A percentile compares a stretch with the other conserved stretches of the same genome.
Conservation (phyloP, 2,888 invertebrate genomes). For the Xestobium rufovillosum region DNA sequence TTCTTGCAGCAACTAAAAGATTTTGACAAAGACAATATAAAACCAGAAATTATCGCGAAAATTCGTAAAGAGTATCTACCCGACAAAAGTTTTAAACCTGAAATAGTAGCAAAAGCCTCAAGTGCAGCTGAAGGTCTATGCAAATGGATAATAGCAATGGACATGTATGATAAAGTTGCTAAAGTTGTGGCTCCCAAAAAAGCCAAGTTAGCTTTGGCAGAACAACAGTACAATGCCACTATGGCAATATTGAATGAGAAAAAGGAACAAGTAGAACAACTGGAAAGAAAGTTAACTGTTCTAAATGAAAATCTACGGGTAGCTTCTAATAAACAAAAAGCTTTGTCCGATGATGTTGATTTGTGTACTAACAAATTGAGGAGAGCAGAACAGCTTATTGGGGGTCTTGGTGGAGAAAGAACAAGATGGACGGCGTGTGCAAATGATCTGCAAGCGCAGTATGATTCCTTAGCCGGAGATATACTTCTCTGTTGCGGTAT, state of each 20-base stretch:
- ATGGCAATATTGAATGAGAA: slow-evolving; percentile 82
- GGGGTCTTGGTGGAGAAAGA: slow-evolving; percentile 82
- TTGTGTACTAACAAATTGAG: slow-evolving; percentile 76
- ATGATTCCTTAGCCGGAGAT: slow-evolving; percentile 81
- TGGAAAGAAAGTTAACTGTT: slow-evolving; percentile 69
- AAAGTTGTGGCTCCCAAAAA: slow-evolving; percentile 82
- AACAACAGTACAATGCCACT: slow-evolving; percentile 71
- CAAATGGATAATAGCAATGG: slow-evolving; percentile 87
- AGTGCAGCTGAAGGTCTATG: slow-evolving; percentile 90
- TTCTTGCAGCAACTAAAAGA: slow-evolving; percentile 68
- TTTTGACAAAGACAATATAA: slow-evolving; percentile 81
- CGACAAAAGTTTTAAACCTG: slow-evolving; percentile 71
- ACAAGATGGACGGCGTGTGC: slow-evolving; percentile 77
- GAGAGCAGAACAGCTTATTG: slow-evolving; percentile 81
- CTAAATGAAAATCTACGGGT: slow-evolving; percentile 61
- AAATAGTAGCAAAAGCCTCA: slow-evolving; percentile 79
- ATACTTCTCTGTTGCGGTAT: slow-evolving; percentile 81
- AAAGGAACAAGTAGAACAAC: slow-evolving; percentile 63
- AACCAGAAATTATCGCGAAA: slow-evolving; percentile 61
- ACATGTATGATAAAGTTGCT: slow-evolving; percentile 77
- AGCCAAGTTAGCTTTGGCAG: slow-evolving; percentile 69
- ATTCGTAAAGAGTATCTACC: slow-evolving; percentile 68
- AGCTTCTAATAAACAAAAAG: slow-evolving; percentile 58
- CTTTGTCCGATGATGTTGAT: slow-evolving; percentile 65
- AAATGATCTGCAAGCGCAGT: slow-evolving; percentile 62